Conservation (phyloP, 2,797 vertebrate genomes). For the Picus viridis region DNA sequence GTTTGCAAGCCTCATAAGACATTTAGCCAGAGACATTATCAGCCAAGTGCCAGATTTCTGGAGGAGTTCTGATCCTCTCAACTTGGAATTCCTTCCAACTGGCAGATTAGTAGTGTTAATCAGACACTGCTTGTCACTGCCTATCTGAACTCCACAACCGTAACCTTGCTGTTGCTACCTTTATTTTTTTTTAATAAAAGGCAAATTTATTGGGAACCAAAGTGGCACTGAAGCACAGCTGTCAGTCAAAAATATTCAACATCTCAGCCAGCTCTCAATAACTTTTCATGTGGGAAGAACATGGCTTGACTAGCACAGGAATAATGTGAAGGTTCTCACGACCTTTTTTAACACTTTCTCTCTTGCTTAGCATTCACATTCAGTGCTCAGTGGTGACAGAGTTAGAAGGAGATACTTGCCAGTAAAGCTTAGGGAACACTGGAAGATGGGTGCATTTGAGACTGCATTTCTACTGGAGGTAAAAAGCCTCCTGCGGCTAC, state of each 20-base stretch:
- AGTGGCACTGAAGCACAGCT: conserved; percentile 41
- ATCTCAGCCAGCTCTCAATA: conserved; percentile 42
- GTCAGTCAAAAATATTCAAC: conserved; percentile 40
- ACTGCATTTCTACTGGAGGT: background rate
- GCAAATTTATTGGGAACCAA: conserved; percentile 34
- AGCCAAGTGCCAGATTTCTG: conserved; percentile 56
- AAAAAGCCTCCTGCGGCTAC: background rate
- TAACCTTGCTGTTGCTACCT: conserved; percentile 56
- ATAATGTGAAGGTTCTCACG: background rate
- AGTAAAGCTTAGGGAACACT: background rate
- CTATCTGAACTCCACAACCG: conserved; percentile 38
- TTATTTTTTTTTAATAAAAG: conserved; percentile 79
- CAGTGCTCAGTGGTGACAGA: background rate
- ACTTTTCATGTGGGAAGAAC: conserved; percentile 5
- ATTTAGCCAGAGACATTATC: conserved; percentile 63
- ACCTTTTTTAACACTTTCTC: background rate
- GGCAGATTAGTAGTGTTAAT: conserved; percentile 63
- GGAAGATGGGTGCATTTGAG: background rate
- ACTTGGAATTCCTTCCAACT: conserved; percentile 60
- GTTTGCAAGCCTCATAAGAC: conserved; percentile 22
- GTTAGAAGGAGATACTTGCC: background rate
- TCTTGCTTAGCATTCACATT: background rate
- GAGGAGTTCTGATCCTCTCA: conserved; percentile 56
- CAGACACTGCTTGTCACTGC: conserved; percentile 54
- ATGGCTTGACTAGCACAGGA: background rate